A percentile compares a stretch with the other conserved stretches of the same genome.
Evolutionary conservation across 2,797 vertebrate genomes (phyloP).

Genomic region (Alcedo atthis): DNA sequence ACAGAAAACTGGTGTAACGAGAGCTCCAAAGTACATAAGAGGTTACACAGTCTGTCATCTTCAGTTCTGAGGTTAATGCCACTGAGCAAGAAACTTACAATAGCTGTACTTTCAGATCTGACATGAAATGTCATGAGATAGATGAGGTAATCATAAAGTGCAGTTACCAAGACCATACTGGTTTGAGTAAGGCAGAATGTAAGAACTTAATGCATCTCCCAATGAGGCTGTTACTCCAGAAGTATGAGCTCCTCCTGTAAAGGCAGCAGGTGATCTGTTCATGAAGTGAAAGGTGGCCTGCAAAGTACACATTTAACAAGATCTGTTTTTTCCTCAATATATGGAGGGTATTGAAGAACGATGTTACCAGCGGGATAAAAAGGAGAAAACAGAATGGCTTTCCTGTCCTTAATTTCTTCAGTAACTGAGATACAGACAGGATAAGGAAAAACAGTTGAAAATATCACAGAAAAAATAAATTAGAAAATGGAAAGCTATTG

Average conservation of each 20-base stretch:
- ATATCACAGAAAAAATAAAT: not conserved
- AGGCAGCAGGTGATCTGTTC: not conserved
- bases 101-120: conserved; percentile 46
- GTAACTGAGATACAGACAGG: not conserved
- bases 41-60: conserved; percentile 43
- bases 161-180: conserved; percentile 13
- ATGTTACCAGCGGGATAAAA: not conserved
- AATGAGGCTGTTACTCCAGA: not conserved
- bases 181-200: conserved; percentile 1
- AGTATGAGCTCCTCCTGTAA: not conserved
- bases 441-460: not conserved
- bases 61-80: conserved; percentile 42
- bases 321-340: not conserved
- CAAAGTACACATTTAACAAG: not conserved
- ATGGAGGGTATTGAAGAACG: not conserved
- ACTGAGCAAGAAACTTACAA: conserved; percentile 11
- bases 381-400: not conserved
- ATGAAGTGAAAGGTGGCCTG: not conserved
- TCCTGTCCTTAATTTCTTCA: not conserved
- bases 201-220: conserved; percentile 33
- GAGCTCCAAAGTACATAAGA: conserved; percentile 15
- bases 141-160: conserved; percentile 53
- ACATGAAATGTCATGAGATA: conserved; percentile 55
- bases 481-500: not conserved
- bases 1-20: not conserved